phyloP scores from a whole-genome alignment of 2,888 invertebrate species.

The Sturmia bella region DNA sequence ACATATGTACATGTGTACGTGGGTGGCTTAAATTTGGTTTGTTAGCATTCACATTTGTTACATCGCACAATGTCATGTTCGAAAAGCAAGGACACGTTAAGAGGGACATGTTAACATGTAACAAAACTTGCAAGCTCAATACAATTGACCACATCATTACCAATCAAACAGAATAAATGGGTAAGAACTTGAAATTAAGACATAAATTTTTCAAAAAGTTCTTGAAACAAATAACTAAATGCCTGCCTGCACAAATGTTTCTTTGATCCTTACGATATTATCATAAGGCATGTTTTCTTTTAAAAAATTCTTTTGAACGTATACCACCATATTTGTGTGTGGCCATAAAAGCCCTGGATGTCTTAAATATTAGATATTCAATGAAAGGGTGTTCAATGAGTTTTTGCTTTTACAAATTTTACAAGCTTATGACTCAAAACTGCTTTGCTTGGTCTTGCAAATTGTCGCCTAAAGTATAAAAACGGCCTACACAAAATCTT shows the following conservation, averaged over 20 bases:
- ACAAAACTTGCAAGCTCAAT: neutral
- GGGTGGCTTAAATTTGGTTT: conserved; percentile 41
- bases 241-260: neutral
- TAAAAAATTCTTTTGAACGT: neutral
- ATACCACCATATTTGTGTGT: too few relatives aligned
- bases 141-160: neutral
- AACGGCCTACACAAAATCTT: too few relatives aligned
- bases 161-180: neutral
- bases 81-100: conserved; percentile 3
- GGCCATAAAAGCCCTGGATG: too few relatives aligned
- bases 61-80: conserved; percentile 49
- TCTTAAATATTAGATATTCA: too few relatives aligned
- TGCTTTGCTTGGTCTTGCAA: too few relatives aligned
- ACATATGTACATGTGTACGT: conserved; percentile 18
- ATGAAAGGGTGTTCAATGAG: too few relatives aligned
- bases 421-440: too few relatives aligned
- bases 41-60: conserved; percentile 44
- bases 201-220: neutral
- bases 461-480: too few relatives aligned
- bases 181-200: neutral
- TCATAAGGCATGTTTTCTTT: neutral
- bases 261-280: neutral
- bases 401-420: too few relatives aligned
- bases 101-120: neutral
- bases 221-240: neutral